These are phyloP conservation scores for Microtus richardsoni DNA, from an alignment of 2,113 vertebrate species.

Conservation along the genomic window DNA sequence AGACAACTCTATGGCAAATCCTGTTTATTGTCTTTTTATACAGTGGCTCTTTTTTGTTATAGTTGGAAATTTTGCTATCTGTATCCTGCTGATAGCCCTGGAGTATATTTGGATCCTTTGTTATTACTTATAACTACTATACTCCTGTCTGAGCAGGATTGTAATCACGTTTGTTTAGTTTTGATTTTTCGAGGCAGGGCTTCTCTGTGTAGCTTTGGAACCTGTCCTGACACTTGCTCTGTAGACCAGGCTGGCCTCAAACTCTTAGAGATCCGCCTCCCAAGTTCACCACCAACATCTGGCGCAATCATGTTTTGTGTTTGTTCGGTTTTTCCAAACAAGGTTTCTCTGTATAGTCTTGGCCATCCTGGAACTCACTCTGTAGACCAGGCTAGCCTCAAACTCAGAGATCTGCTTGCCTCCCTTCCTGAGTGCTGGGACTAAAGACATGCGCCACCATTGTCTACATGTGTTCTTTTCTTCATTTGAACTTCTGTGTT, in stretches of 20 bases:
- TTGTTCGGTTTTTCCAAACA: too few species aligned
- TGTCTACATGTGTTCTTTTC: background rate
- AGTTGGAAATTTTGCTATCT: slow-evolving; percentile 31
- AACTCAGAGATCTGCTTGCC: too few species aligned
- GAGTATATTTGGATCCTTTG: background rate
- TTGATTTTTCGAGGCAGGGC: background rate
- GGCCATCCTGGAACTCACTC: too few species aligned
- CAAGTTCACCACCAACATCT: too few species aligned
- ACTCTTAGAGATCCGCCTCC: background rate
- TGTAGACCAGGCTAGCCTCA: too few species aligned
- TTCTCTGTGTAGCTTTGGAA: background rate
- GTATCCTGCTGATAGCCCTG: background rate
- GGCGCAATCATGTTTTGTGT: too few species aligned
- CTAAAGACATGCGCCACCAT: background rate
- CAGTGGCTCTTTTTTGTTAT: background rate
- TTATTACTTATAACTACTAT: background rate
- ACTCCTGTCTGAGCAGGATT: background rate
- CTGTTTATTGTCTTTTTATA: background rate
- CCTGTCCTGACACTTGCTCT: background rate
- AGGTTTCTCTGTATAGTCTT: too few species aligned
- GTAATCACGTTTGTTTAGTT: background rate
- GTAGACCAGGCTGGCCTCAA: background rate
- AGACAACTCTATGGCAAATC: slow-evolving; percentile 26
- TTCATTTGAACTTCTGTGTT: background rate
- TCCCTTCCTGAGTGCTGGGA: background rate